Percentiles rank a stretch among this genome's conserved stretches.
These are phyloP conservation scores for Dysidea cf. avara DNA, from an alignment of 37 sponge, comb jelly and placozoan species.

Conservation along the genomic window DNA sequence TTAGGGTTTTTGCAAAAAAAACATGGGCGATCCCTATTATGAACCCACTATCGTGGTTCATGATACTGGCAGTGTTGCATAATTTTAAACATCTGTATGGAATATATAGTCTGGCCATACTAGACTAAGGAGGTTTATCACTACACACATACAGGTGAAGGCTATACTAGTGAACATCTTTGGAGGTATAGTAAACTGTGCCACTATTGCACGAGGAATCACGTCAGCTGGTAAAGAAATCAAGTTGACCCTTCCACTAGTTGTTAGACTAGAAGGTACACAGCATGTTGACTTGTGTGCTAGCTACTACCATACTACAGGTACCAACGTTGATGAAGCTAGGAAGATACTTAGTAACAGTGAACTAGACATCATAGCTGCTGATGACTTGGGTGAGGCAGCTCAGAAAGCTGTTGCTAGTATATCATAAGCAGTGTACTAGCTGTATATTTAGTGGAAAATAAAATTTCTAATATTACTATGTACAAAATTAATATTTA, in stretches of 20 bases:
- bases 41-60: too few relatives aligned
- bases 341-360: slow-evolving; percentile 72
- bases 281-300: not conserved
- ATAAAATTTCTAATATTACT: too few relatives aligned
- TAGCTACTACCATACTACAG: slow-evolving; percentile 14
- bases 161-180: slow-evolving; percentile 96
- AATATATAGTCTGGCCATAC: too few relatives aligned
- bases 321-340: slow-evolving; percentile 86
- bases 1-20: too few relatives aligned
- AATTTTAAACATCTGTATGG: too few relatives aligned
- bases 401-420: slow-evolving; percentile 77
- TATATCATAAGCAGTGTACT: not conserved
- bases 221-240: slow-evolving; percentile 81
- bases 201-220: slow-evolving; percentile 91
- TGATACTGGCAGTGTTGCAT: too few relatives aligned
- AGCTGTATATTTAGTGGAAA: slow-evolving; percentile 1
- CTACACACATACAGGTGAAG: slow-evolving; percentile 93
- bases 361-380: slow-evolving; percentile 80
- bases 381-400: slow-evolving; percentile 79
- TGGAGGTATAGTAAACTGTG: slow-evolving; percentile 97
- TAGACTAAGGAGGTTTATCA: too few relatives aligned
- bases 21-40: too few relatives aligned
- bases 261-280: slow-evolving; percentile 92
- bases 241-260: slow-evolving; percentile 77
- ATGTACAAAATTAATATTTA: too few relatives aligned